Base-by-base conservation (phyloP, 2,797 vertebrate genomes). In the Anas bernieri region DNA sequence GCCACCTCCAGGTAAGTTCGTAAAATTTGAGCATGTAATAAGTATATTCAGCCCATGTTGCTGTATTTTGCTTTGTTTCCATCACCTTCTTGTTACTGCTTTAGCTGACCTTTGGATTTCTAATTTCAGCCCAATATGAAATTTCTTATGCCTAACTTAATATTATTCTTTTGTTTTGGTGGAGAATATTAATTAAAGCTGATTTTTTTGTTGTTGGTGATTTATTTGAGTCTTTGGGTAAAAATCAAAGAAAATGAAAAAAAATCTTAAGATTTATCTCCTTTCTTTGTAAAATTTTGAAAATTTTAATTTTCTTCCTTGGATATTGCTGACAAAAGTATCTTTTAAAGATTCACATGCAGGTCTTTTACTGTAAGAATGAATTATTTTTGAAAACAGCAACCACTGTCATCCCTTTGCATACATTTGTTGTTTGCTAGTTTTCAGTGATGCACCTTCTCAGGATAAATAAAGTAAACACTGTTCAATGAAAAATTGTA, bases 1-100 rank as follows among this genome's bases (percentile, higher is more conserved):
- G 46, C 99, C 99, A 92, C 99, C 99, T 62, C 99, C 99, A 96
- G 99, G 99, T 99, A 98, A 97, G 96, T 77, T 5, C 54, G 14
- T 54, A 45, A 50, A 62, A 64, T 16, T 20, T n/a, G 25, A 45
- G 12, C 31, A 5, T 68, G 21, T 59, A 48, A 56, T 43, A 35
- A 52, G 20, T 20, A 22, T 43, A 23, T 31, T 26, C 18, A 41
- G 30, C 74, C 84, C 4, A 1, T 58, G 12, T 50, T 72, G 50
- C 48, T 26, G 8, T 31, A 14, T 77, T 12, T 8, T 52, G 41
- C 46, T 75, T 70, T 70, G 8, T 54, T 90, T 91, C 28, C 8
- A 4, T 75, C 50, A 41, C 13, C 9, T 88, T 1, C 26, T 58
- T 33, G 22, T 78, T 70, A 21, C 17, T 80, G 25, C 56, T 68